Base-by-base conservation (phyloP, 2,797 vertebrate genomes). In the Sebastes dallii region DNA sequence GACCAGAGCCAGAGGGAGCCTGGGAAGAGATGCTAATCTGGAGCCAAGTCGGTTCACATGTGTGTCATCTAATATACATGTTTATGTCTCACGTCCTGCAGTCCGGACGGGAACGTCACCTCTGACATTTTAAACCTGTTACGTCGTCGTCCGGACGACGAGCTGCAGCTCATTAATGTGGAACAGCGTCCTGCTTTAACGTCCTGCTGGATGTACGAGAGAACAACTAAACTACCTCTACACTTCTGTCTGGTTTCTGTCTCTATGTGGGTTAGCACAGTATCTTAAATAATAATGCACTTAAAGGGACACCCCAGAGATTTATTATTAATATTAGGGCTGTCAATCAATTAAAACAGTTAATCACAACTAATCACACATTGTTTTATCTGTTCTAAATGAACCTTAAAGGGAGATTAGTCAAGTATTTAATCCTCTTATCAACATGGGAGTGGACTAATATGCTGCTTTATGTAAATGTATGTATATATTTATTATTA, bases 11-110 rank as follows among this genome's bases (percentile, higher is more conserved):
- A 16, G 69, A 42, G 60, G 6, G 32, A 36, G 75, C 59, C 78
- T 78, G 81, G 69, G 76, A 82, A 81, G 54, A 75, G 78, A 82
- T 69, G 66, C 1, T 34, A 50, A 88, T 82, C 82, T 81, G 46
- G 4, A 2, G 59, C 24, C 71, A 67, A 46, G 76, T 25, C 39
- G 13, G n/a, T 70, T 32, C 78, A 32, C 30, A 25, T 64, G 54
- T 11, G 58, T 6, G 32, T 55, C 36, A 55, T 29, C 60, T 39
- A 72, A 77, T 9, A 65, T 6, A 32, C 29, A 30, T 16, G 77
- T 70, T 75, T 36, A 75, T 8, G 58, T 54, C 62, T 65, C 30
- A 10, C 18, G 27, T 64, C 59, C 62, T 42, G 34, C 5, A 10
- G 59, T 55, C 60, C 13, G 66, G 68, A 64, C 61, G 6, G n/a